phyloP scores from a whole-genome alignment of 2,888 invertebrate genomes.

The Dione vanillae region DNA sequence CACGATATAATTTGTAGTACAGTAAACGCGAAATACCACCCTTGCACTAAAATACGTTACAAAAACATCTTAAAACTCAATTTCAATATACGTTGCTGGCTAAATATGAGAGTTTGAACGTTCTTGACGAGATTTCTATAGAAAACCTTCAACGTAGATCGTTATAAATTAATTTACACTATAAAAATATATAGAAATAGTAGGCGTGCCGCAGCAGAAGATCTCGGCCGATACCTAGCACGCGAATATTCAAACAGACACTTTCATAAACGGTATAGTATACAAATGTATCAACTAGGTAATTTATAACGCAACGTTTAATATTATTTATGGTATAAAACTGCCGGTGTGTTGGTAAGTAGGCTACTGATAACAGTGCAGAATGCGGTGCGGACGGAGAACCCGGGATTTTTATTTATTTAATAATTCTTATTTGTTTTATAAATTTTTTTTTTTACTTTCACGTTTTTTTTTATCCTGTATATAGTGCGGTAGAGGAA shows the following conservation, averaged over 20 bases:
- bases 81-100: conserved; percentile 23
- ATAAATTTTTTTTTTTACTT: background rate
- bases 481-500: too few species aligned
- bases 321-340: conserved; percentile 45
- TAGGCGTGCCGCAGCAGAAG: conserved; percentile 47
- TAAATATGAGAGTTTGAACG: background rate
- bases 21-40: conserved; percentile 41
- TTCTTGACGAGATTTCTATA: background rate
- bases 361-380: conserved; percentile 36
- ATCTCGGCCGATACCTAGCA: conserved; percentile 47
- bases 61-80: too few species aligned
- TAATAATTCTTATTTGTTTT: background rate
- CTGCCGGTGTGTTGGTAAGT: conserved; percentile 39
- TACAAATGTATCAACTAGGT: conserved; percentile 44
- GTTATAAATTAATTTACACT: background rate
- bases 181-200: conserved; percentile 24
- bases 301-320: conserved; percentile 44
- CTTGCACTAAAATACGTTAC: conserved; percentile 14
- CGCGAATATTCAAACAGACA: conserved; percentile 48
- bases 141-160: background rate
- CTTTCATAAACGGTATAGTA: conserved; percentile 45
- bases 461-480: too few species aligned
- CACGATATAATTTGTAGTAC: conserved; percentile 45
- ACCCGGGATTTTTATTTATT: conserved; percentile 26
- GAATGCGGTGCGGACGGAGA: conserved; percentile 25